phyloP scores from a whole-genome alignment of 2,797 vertebrate genomes.

The Cebuella pygmaea region DNA sequence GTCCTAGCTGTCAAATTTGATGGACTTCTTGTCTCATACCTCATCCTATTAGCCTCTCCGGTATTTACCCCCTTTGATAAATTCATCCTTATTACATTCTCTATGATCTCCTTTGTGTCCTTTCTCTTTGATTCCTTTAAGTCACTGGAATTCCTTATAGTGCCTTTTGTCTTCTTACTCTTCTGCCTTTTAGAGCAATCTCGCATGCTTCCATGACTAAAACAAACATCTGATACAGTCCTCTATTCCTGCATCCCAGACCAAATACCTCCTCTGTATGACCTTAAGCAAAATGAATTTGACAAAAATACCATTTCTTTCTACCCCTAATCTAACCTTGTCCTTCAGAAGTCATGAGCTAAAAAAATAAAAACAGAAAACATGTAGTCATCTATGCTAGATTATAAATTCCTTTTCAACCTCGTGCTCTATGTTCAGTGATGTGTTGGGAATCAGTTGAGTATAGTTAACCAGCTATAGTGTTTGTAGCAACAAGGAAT shows the following conservation, averaged over 20 bases:
- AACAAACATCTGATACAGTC: neutral
- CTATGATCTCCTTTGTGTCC: neutral
- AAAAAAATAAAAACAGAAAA: neutral
- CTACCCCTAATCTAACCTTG: neutral
- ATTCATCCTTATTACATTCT: neutral
- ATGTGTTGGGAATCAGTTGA: neutral
- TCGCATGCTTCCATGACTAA: neutral
- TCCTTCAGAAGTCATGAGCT: neutral
- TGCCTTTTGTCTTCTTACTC: neutral
- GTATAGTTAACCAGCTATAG: neutral
- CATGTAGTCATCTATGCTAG: neutral
- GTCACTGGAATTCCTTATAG: neutral
- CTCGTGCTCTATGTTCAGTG: neutral
- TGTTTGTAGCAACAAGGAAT: neutral
- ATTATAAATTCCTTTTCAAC: neutral
- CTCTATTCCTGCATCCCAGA: neutral
- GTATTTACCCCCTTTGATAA: neutral
- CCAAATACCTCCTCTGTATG: neutral
- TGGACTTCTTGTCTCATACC: neutral
- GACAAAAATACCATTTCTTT: neutral
- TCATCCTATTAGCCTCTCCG: neutral
- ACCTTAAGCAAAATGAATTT: conserved; percentile 5
- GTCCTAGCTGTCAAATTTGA: neutral
- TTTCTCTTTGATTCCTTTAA: neutral
- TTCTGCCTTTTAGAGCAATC: neutral